A percentile compares a stretch with the other conserved stretches of the same genome.
Conservation (phyloP, 2,888 invertebrate genomes). For the Dastarcus helophoroides region DNA sequence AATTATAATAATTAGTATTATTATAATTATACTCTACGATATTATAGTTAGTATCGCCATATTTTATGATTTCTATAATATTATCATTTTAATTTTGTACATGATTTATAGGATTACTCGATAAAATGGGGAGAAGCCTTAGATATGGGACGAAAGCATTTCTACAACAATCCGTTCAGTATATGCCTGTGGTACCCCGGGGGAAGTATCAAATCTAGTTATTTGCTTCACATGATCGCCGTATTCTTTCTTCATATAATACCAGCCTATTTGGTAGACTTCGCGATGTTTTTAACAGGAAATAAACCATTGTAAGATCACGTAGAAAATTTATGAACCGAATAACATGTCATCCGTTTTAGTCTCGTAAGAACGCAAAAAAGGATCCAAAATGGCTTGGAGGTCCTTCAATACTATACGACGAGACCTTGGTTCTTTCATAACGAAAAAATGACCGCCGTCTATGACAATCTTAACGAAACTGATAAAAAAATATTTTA, state of each 20-base stretch:
- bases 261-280: constrained; percentile 69
- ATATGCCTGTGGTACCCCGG: constrained; percentile 70
- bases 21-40: too few species aligned
- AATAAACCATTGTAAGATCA: constrained; percentile 71
- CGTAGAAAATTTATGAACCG: too few species aligned
- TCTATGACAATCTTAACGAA: constrained; percentile 41
- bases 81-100: background rate
- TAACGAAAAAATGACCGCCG: constrained; percentile 46
- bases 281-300: constrained; percentile 51
- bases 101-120: constrained; percentile 47
- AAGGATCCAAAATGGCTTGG: constrained; percentile 48
- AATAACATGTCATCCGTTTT: constrained; percentile 18
- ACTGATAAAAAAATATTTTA: constrained; percentile 52
- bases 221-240: constrained; percentile 51
- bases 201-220: constrained; percentile 58
- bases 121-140: constrained; percentile 79
- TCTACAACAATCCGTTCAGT: constrained; percentile 63
- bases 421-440: constrained; percentile 70
- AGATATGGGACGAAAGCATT: constrained; percentile 48
- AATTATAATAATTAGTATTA: too few species aligned
- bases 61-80: too few species aligned
- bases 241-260: constrained; percentile 62
- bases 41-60: too few species aligned
- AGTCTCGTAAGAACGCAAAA: constrained; percentile 55
- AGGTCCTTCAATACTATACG: constrained; percentile 68